Evolutionary conservation across 2,888 invertebrate species (phyloP), one percentile per base, ranked within the genome.

Genomic region (Ectropis crepuscularia): DNA sequence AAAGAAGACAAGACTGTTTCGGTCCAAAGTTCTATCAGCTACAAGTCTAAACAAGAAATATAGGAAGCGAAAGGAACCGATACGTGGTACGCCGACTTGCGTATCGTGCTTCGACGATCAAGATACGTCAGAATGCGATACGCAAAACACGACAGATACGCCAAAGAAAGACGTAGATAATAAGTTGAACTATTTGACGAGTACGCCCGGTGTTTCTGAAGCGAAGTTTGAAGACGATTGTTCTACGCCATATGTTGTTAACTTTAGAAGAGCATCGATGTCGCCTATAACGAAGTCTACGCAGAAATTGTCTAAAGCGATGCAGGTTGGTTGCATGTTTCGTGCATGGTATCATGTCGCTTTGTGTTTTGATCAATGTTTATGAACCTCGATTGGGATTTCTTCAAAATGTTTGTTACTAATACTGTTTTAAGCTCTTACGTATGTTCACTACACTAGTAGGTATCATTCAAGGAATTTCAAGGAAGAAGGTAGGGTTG

Each of bases 221-320:
- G 78, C 75, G 2, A 75, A 77, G 10, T 81, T 85, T 1, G 81
- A 84, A 39, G 91, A 89, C 10, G 86, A 88, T 6, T 88, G 87
- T 57, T 67, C 78, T 2, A 92, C 93, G 0, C 93, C 93, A 0
- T 93, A 91, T 51, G 80, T 87, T 6, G 81, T 85, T 5, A 89
- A 88, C 69, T 90, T 94, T 62, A 94, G 95, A 65, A 93, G 96
- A 74, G 95, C 95, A 46, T 97, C 97, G 45, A 97, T 97, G 96
- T 97, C 97, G 10, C 97, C 97, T 0, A 97, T 97, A 60, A 97
- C 97, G 0, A 96, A 97, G 75, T 97, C 97, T 0, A 96, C 97
- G 28, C 96, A 97, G 84, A 95, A 96, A 84, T 95, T 97, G 95
- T 95, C 96, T 0, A 96, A 96, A 83, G 96, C 97, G 39, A 97